These are phyloP conservation scores for Polyploca ridens DNA, from an alignment of 2,888 invertebrate genomes.

Conservation along the genomic window DNA sequence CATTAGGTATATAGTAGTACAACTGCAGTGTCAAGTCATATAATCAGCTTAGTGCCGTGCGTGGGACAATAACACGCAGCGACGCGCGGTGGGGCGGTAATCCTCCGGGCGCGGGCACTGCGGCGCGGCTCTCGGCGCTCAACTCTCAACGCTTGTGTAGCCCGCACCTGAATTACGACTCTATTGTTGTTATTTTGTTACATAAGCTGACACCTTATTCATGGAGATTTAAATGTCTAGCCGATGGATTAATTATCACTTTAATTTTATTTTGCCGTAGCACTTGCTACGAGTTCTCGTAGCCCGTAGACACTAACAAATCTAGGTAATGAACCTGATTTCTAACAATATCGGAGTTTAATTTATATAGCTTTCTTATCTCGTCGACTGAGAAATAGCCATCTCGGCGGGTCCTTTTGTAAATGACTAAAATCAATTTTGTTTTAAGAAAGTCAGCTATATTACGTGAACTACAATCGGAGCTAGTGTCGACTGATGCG, in stretches of 20 bases:
- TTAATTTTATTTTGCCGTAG: not conserved
- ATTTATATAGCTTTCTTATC: conserved; percentile 1
- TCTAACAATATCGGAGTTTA: not conserved
- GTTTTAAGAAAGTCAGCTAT: not conserved
- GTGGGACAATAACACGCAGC: not conserved
- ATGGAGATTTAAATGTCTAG: not conserved
- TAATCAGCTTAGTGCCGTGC: not conserved
- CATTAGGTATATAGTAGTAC: not conserved
- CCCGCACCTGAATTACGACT: not conserved
- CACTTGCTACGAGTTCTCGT: conserved; percentile 2
- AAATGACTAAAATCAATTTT: not conserved
- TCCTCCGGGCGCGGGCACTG: no score
- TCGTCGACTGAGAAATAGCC: not conserved
- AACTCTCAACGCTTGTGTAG: not conserved
- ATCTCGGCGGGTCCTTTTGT: not conserved
- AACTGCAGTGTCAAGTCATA: not conserved
- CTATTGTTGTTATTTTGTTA: not conserved
- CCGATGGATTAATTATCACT: not conserved
- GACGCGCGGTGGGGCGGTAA: not conserved
- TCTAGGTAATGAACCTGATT: not conserved
- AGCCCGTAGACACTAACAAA: not conserved
- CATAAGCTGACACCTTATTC: not conserved
- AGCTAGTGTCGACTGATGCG: no score
- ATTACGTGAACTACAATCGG: not conserved
- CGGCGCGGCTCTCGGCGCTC: not conserved